phyloP scores from a whole-genome alignment of 2,888 invertebrate genomes.

The Hirtodrosophila duncani region DNA sequence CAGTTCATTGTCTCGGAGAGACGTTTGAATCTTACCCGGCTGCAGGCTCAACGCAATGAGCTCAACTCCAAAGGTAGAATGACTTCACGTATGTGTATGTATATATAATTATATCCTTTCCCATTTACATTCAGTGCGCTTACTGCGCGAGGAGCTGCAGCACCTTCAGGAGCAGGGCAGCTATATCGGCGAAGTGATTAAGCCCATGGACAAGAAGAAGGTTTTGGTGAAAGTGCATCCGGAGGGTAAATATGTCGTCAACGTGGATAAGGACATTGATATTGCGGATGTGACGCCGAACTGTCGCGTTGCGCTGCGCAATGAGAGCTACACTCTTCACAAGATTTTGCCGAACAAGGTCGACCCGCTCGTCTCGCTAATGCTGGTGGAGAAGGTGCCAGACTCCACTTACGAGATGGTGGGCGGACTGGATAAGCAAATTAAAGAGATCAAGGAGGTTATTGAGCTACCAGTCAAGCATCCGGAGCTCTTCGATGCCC shows the following conservation, averaged over 20 bases:
- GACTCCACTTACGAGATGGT: constrained; percentile 99
- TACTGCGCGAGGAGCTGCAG: constrained; percentile 97
- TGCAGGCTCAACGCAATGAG: constrained; percentile 98
- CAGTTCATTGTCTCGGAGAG: constrained; percentile 96
- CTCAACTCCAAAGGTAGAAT: constrained; percentile 98
- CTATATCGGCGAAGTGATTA: constrained; percentile 99
- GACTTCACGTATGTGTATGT: too few species aligned
- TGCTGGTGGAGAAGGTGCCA: constrained; percentile 99
- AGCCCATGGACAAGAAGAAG: constrained; percentile 99
- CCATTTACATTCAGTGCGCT: too few species aligned
- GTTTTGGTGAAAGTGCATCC: constrained; percentile 99
- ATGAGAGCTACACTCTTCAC: constrained; percentile 98
- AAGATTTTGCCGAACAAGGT: constrained; percentile 99
- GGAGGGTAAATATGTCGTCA: constrained; percentile 99
- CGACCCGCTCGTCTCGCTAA: constrained; percentile 98
- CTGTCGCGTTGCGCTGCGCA: constrained; percentile 97
- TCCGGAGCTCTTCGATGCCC: constrained; percentile 99
- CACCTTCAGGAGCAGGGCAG: constrained; percentile 97
- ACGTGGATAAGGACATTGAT: constrained; percentile 99
- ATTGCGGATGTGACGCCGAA: constrained; percentile 98
- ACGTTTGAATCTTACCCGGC: constrained; percentile 94
- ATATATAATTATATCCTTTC: too few species aligned
- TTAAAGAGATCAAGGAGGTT: constrained; percentile 99
- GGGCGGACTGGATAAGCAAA: constrained; percentile 99
- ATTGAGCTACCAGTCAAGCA: constrained; percentile 99